A percentile compares a stretch with the other conserved stretches of the same genome.
Evolutionary conservation across 2,113 vertebrate genomes (phyloP).

Genomic region (Progne subis): DNA sequence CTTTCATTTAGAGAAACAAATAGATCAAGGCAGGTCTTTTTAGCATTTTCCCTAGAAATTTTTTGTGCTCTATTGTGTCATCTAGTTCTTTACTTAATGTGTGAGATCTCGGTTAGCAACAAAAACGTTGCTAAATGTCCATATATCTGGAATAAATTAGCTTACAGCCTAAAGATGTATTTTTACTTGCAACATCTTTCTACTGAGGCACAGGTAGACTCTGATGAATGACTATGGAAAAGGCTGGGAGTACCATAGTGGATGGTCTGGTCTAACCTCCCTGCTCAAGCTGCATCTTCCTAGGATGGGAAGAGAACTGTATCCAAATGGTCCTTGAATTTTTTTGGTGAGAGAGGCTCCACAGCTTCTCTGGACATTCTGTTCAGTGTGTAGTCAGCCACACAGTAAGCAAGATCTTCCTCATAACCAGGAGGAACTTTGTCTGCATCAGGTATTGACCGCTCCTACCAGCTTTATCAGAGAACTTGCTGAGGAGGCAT

Average conservation of each 20-base stretch:
- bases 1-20: background rate
- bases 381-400: background rate
- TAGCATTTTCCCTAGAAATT: background rate
- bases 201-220: background rate
- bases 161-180: background rate
- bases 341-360: background rate
- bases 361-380: background rate
- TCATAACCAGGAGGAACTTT: background rate
- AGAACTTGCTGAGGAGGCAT: background rate
- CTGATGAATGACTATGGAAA: background rate
- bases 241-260: background rate
- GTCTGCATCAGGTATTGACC: rapidly evolving
- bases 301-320: background rate
- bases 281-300: background rate
- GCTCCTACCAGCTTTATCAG: background rate
- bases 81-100: background rate
- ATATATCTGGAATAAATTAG: background rate
- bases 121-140: background rate
- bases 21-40: background rate
- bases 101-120: background rate
- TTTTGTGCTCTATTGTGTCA: background rate
- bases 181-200: background rate
- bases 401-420: background rate
- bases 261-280: background rate
- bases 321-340: background rate